Evolutionary conservation across 2,888 invertebrate species (phyloP), one percentile per base, ranked within the genome.

Genomic region (Balanococcus diminutus): DNA sequence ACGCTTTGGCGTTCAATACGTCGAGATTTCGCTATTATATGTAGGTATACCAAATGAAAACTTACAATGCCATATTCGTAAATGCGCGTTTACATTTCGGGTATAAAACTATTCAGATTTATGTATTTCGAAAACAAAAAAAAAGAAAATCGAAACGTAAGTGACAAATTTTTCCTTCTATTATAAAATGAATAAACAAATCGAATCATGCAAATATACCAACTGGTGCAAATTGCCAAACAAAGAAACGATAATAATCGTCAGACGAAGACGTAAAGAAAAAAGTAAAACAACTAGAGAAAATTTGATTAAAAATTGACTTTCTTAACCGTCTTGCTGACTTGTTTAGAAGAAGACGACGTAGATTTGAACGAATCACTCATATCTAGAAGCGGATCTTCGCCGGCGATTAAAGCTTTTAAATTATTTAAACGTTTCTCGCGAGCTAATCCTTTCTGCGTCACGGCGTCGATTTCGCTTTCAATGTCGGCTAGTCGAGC

Each of bases 341-440:
- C n/a, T 51, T 32, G 6, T 56, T 83, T 86, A 28, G n/a, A n/a
- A n/a, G n/a, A n/a, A n/a, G n/a, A n/a, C n/a, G n/a, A n/a, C n/a
- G 86, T 86, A 25, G 86, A 86, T 51, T 75, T 82, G 79, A 36
- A 86, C 61, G 87, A 72, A 32, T 72, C 72, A n/a, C n/a, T 39
- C 11, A 84, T 82, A 31, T 87, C 87, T 28, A 87, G 72, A 56
- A 87, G 85, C 28, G 87, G 86, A 16, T 90, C 90, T 82, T 89
- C 91, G 88, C 92, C 95, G 83, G 93, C 94, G 22, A 95, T 92
- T 32, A 95, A 89, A 0, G 94, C 93, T 85, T 93, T 92, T 39
- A 95, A 92, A 84, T 94, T 93, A 0, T 94, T 94, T 1, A 93
- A 92, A 79, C 95, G 92, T 87, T 93, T 93, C 89, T 95, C 95